Conservation (phyloP, 2,888 invertebrate species). For the Cephus pygmeus region DNA sequence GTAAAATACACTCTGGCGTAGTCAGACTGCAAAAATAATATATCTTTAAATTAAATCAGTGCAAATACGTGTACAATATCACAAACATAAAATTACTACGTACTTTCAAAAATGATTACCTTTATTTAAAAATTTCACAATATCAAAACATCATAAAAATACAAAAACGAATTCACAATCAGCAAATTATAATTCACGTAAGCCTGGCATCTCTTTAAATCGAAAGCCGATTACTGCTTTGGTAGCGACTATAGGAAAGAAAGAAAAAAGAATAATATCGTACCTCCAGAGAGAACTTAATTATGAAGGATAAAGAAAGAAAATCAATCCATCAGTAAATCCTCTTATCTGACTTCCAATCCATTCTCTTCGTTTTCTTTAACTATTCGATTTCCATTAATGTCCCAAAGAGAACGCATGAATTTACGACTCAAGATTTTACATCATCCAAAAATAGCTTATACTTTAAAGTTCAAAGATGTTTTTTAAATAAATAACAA, state of each 20-base stretch:
- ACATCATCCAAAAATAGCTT: neutral
- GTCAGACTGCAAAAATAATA: too few species aligned
- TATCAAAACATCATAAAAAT: neutral
- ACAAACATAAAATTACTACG: neutral
- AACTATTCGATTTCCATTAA: constrained; percentile 10
- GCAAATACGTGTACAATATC: too few species aligned
- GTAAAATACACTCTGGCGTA: neutral
- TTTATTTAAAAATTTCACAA: neutral
- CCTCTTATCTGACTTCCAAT: constrained; percentile 29
- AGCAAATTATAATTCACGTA: neutral
- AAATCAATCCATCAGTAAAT: constrained; percentile 33
- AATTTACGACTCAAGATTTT: neutral
- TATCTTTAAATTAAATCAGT: too few species aligned
- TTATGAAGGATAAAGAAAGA: constrained; percentile 26
- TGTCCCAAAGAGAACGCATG: neutral
- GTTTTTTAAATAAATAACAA: neutral
- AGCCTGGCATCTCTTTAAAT: neutral
- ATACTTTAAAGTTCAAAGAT: neutral
- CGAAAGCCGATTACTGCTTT: neutral
- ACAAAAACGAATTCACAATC: neutral
- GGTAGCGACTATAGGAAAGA: neutral
- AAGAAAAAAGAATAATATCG: neutral
- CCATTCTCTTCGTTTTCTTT: constrained; percentile 1
- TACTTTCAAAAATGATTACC: neutral
- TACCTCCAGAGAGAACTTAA: constrained; percentile 23